Evolutionary conservation across 2,113 vertebrate genomes (phyloP).

Genomic region (Periophthalmodon schlosseri): DNA sequence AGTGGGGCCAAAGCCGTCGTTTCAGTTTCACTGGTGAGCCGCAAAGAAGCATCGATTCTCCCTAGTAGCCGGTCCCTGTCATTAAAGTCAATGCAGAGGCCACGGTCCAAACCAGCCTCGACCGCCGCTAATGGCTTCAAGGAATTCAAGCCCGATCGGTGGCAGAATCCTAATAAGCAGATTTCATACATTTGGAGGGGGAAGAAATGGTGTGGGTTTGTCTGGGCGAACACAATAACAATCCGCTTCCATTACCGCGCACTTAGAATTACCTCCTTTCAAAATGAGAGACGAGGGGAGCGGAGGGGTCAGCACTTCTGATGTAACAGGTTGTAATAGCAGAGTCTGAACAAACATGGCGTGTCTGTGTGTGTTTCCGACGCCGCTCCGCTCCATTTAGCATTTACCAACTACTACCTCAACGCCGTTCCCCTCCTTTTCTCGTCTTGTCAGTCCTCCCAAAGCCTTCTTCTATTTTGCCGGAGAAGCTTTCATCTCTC

Average conservation of each 20-base stretch:
- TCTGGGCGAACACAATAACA: conserved; percentile 48
- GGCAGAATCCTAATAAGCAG: conserved; percentile 68
- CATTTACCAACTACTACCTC: conserved; percentile 12
- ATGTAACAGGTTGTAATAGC: conserved; percentile 51
- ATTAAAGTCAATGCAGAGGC: conserved; percentile 65
- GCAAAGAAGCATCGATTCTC: conserved; percentile 68
- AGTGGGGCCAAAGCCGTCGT: conserved; percentile 44
- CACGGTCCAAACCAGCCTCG: conserved; percentile 54
- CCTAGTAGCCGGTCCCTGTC: conserved; percentile 64
- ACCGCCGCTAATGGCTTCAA: conserved; percentile 69
- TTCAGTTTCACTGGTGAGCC: conserved; percentile 64
- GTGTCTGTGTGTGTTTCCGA: conserved; percentile 26
- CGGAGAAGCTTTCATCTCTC: conserved; percentile 43
- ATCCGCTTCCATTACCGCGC: conserved; percentile 49
- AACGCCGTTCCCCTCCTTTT: conserved; percentile 1
- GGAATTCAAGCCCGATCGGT: conserved; percentile 59
- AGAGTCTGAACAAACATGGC: conserved; percentile 41
- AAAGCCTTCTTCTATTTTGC: conserved; percentile 34
- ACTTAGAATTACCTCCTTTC: conserved; percentile 53
- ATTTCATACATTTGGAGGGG: conserved; percentile 60
- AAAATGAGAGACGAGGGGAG: conserved; percentile 49
- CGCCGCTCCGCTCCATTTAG: conserved; percentile 15
- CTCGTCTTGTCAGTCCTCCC: conserved; percentile 9
- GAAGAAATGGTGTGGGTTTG: conserved; percentile 42
- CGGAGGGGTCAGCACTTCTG: conserved; percentile 46